Conservation (phyloP, 2,113 vertebrate species). For the Labeo rohita region DNA sequence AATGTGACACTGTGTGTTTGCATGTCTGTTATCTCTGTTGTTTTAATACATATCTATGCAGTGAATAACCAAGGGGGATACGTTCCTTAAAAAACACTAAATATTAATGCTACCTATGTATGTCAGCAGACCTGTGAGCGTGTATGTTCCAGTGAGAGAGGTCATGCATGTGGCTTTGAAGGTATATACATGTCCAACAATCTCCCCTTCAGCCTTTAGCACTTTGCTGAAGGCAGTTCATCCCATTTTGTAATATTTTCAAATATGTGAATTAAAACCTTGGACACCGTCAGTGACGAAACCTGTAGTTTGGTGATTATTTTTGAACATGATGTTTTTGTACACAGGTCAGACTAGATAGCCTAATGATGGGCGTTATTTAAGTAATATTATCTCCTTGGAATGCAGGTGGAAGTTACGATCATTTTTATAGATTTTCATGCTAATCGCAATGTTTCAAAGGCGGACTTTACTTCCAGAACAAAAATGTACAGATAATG, state of each 20-base stretch:
- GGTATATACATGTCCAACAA: slow-evolving; percentile 52
- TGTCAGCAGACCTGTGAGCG: slow-evolving; percentile 17
- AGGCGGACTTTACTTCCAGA: no score
- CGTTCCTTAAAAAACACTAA: slow-evolving; percentile 59
- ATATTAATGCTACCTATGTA: slow-evolving; percentile 63
- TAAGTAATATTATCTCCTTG: background rate
- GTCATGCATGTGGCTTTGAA: slow-evolving; percentile 43
- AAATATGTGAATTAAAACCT: slow-evolving; percentile 64
- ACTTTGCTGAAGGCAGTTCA: slow-evolving; percentile 63
- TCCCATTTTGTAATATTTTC: slow-evolving; percentile 69
- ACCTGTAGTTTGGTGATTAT: slow-evolving; percentile 34
- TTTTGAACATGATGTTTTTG: background rate
- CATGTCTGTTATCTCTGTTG: slow-evolving; percentile 25
- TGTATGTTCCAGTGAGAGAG: slow-evolving; percentile 19
- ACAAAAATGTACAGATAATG: no score
- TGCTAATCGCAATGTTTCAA: background rate
- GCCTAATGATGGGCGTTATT: background rate
- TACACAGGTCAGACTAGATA: background rate
- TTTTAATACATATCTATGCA: slow-evolving; percentile 68
- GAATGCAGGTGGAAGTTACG: background rate
- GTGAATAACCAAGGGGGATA: slow-evolving; percentile 59
- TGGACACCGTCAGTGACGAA: slow-evolving; percentile 57
- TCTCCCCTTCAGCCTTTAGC: slow-evolving; percentile 58
- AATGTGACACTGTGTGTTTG: background rate
- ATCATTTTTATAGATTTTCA: background rate